Conservation (phyloP, 2,888 invertebrate species). For the Creontiades dilutus region DNA sequence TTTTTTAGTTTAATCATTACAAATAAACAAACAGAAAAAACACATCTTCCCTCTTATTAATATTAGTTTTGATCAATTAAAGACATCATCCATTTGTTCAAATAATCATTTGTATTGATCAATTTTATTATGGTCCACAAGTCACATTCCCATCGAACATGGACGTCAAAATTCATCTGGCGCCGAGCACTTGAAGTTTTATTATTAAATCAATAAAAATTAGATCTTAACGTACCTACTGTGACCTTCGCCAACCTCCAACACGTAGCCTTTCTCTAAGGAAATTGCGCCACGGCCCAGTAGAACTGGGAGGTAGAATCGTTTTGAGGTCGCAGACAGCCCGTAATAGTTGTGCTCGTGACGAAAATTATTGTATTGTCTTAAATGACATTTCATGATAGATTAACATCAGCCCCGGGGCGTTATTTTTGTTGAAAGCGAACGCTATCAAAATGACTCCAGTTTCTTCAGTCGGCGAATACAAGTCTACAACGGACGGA, state of each 20-base stretch:
- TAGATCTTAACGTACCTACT: not conserved
- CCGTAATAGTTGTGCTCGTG: not conserved
- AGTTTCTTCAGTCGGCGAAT: not conserved
- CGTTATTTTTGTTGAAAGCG: not conserved
- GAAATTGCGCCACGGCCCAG: not conserved
- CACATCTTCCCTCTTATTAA: too few relatives aligned
- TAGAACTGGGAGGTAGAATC: not conserved
- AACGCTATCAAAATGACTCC: not conserved
- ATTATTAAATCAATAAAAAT: too few relatives aligned
- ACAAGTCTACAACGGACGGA: not conserved
- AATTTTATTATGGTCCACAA: too few relatives aligned
- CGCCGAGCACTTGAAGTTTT: too few relatives aligned
- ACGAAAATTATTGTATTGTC: slow-evolving; percentile 17
- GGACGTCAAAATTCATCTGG: too few relatives aligned
- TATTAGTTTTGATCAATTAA: too few relatives aligned
- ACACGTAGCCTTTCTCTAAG: not conserved
- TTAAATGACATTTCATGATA: slow-evolving; percentile 30
- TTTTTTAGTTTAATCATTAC: too few relatives aligned
- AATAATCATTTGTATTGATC: too few relatives aligned
- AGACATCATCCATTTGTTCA: too few relatives aligned
- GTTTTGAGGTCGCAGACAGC: not conserved
- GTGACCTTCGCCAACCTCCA: not conserved
- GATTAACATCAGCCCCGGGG: not conserved
- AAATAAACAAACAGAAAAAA: too few relatives aligned
- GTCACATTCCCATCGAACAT: too few relatives aligned